Percentiles rank a stretch among this genome's conserved stretches.
Conservation (phyloP, 2,797 vertebrate genomes). For the Labeo calbasu region DNA sequence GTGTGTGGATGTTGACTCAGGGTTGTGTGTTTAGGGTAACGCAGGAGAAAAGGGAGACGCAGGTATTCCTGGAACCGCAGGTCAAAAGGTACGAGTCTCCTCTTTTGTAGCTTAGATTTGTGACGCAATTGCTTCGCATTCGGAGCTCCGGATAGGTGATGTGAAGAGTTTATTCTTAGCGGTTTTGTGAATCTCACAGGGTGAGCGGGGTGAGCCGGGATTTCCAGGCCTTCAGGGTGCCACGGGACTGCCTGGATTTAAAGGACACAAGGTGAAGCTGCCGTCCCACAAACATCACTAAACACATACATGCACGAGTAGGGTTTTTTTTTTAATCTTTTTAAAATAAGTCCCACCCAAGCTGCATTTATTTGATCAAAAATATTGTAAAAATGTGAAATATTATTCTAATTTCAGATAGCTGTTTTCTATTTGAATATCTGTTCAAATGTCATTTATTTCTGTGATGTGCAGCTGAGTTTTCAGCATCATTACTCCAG, state of each 20-base stretch:
- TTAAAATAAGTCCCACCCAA: background rate
- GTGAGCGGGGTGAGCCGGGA: conserved; percentile 73
- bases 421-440: background rate
- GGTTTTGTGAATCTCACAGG: conserved; percentile 65
- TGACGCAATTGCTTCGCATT: background rate
- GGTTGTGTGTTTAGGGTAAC: conserved; percentile 66
- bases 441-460: background rate
- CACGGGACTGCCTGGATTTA: conserved; percentile 76
- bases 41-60: conserved; percentile 67
- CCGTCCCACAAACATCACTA: no score
- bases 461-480: background rate
- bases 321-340: background rate
- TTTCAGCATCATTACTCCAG: conserved; percentile 9
- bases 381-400: background rate
- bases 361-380: background rate
- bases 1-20: conserved; percentile 26
- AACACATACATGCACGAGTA: background rate
- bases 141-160: background rate
- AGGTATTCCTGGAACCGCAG: conserved; percentile 67
- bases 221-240: conserved; percentile 71
- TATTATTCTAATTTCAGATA: fast-evolving
- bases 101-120: background rate
- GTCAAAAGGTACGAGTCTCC: conserved; percentile 68
- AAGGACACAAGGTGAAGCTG: conserved; percentile 78
- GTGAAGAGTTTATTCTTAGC: background rate